Evolutionary conservation across 2,797 vertebrate genomes (phyloP), one percentile per base, ranked within the genome.

Genomic region (Luscinia megarhynchos): DNA sequence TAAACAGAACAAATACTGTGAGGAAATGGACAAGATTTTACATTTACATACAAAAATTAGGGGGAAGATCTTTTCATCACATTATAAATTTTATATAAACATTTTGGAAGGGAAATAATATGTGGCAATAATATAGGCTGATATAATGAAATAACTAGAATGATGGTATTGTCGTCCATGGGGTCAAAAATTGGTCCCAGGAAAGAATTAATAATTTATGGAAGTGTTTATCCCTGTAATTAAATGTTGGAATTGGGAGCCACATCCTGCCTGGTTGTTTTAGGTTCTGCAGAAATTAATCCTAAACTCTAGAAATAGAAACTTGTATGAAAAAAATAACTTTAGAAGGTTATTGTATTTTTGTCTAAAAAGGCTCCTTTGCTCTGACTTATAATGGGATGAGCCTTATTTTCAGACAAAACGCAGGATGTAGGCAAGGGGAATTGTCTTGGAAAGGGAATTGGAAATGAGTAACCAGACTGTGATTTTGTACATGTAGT

Each of bases 1-100:
- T 96, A 96, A 94, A 68, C 89, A 95, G 92, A 96, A 89, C 95
- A 97, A 97, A 97, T 96, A 96, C 77, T 38, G 53, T 70, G 87
- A 90, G 89, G 72, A 96, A 96, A 95, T 72, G 68, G 89, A 59
- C 70, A 69, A 90, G 80, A 94, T 88, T 92, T 94, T 76, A 86
- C 84, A 95, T 96, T 90, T 96, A 80, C 93, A 89, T 68, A 77
- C 40, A 94, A 89, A 96, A 97, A 96, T 95, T 69, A 95, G 29
- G 74, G 67, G 41, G 57, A 76, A 89, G 93, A 93, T 95, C 84
- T 92, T 92, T 95, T 91, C 80, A 83, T 89, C 80, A 36, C 36
- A 0, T 92, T 95, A 95, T 92, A 79, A 95, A 96, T 96, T 96
- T 93, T 95, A 78, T 95, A 95, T 95, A 94, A 95, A 95, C 59